phyloP scores from a whole-genome alignment of 2,888 invertebrate species.

The Exephanes ischioxanthus region DNA sequence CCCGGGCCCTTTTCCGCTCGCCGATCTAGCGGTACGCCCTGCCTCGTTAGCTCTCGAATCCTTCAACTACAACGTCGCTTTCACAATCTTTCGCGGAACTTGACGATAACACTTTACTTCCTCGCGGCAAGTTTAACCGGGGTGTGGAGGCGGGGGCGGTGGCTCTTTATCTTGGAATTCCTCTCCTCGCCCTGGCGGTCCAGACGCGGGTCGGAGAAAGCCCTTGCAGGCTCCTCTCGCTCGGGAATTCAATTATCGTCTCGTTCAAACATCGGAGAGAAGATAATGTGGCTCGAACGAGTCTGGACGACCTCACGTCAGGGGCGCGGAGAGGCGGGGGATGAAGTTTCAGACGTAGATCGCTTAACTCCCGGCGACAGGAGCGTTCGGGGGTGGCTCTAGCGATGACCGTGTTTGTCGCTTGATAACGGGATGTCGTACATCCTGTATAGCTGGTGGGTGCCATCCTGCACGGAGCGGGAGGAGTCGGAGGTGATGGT shows the following conservation, averaged over 20 bases:
- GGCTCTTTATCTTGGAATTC: constrained; percentile 53
- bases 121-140: constrained; percentile 37
- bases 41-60: constrained; percentile 63
- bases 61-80: constrained; percentile 46
- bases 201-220: not conserved
- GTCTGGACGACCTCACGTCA: constrained; percentile 68
- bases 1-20: constrained; percentile 23
- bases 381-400: constrained; percentile 23
- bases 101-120: constrained; percentile 70
- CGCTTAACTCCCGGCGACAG: constrained; percentile 64
- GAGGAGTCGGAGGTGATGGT: constrained; percentile 21
- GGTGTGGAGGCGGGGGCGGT: not conserved
- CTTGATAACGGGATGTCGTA: constrained; percentile 59
- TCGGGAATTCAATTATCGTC: constrained; percentile 80
- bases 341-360: constrained; percentile 66
- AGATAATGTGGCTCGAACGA: constrained; percentile 75
- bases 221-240: constrained; percentile 68
- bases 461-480: constrained; percentile 6
- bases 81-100: constrained; percentile 48
- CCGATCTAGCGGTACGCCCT: constrained; percentile 5
- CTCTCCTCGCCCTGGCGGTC: constrained; percentile 40
- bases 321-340: constrained; percentile 21
- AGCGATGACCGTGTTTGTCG: constrained; percentile 52
- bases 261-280: constrained; percentile 68
- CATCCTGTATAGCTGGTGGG: constrained; percentile 16